These are phyloP conservation scores for Ferdinandea cuprea DNA, from an alignment of 2,888 invertebrate genomes.

Conservation along the genomic window DNA sequence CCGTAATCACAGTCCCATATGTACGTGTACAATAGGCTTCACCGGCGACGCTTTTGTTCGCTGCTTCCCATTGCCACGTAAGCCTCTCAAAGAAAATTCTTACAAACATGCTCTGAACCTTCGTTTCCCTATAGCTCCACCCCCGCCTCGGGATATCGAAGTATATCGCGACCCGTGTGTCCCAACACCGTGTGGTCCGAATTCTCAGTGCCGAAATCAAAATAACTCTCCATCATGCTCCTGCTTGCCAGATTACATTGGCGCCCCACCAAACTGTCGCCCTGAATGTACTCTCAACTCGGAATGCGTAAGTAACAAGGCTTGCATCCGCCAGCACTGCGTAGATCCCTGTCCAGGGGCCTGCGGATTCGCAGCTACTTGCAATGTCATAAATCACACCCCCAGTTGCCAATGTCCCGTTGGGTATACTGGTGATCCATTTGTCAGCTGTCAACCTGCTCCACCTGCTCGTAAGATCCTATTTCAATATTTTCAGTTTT, in stretches of 20 bases:
- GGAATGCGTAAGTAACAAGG: constrained; percentile 89
- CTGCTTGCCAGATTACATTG: constrained; percentile 87
- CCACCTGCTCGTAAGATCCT: constrained; percentile 76
- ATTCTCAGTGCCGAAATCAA: constrained; percentile 86
- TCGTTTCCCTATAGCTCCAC: constrained; percentile 74
- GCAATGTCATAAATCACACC: constrained; percentile 88
- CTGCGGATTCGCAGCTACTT: constrained; percentile 87
- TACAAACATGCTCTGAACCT: not conserved
- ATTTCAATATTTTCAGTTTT: not conserved
- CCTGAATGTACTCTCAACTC: constrained; percentile 89
- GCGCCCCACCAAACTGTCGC: constrained; percentile 88
- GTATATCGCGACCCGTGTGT: constrained; percentile 84
- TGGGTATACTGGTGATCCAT: constrained; percentile 90
- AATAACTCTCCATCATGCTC: constrained; percentile 87
- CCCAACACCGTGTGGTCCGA: constrained; percentile 88
- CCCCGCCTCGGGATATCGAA: constrained; percentile 76
- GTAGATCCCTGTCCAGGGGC: constrained; percentile 92
- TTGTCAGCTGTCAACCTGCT: constrained; percentile 84
- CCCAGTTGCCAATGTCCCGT: constrained; percentile 89
- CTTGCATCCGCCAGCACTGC: constrained; percentile 91
- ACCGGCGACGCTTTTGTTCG: constrained; percentile 90
- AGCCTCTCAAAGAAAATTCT: constrained; percentile 64
- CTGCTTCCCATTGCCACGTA: constrained; percentile 85
- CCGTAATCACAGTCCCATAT: constrained; percentile 91
- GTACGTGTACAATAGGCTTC: constrained; percentile 87